Evolutionary conservation across 2,113 vertebrate species (phyloP).

Genomic region (Dendrocopos noguchii): DNA sequence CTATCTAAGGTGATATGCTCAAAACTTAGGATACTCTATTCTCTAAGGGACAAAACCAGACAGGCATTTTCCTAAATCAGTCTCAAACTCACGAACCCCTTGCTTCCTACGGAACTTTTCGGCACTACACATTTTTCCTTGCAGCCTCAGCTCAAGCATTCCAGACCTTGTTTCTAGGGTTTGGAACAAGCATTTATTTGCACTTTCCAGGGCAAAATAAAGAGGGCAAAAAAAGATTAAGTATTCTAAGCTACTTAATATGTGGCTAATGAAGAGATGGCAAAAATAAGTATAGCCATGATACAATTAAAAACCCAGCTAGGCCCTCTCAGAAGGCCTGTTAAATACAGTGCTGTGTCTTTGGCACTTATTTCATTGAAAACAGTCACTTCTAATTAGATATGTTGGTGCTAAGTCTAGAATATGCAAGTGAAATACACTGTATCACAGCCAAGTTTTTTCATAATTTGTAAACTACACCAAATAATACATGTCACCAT

Average conservation of each 20-base stretch:
- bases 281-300: neutral
- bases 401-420: neutral
- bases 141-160: neutral
- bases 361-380: neutral
- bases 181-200: neutral
- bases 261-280: neutral
- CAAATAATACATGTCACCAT: neutral
- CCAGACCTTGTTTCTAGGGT: neutral
- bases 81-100: neutral
- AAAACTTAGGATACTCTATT: neutral
- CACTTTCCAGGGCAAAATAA: neutral
- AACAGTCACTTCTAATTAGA: neutral
- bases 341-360: neutral
- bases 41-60: neutral
- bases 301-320: neutral
- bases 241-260: neutral
- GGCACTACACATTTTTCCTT: neutral
- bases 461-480: neutral
- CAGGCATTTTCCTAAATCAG: neutral
- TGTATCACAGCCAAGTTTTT: neutral
- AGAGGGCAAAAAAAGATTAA: neutral
- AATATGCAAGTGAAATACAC: neutral
- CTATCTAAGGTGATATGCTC: neutral
- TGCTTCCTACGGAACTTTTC: neutral
- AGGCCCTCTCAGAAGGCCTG: accelerated